Evolutionary conservation across 1,140 invertebrate genomes (phyloP), one percentile per base, ranked within the genome.

Genomic region (Hestina assimilis): DNA sequence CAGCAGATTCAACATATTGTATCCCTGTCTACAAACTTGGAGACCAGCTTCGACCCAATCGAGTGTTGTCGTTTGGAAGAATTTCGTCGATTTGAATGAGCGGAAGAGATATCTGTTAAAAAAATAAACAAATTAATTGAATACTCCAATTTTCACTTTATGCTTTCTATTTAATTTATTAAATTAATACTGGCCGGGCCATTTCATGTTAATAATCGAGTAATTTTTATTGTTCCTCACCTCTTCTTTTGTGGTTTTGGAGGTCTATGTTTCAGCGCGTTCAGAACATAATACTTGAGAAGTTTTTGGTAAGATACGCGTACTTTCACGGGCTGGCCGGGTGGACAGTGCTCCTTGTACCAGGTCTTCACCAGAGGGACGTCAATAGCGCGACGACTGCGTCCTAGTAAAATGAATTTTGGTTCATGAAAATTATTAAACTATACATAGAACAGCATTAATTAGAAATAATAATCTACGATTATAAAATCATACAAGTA

Each of bases 31-130:
- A 81, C 99, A 99, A 0, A 99, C 99, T 90, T 98, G 96, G 4
- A 99, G 87, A 19, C 98, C 98, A 46, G 97, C 98, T 89, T 99
- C 99, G 1, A 99, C 98, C 99, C 99, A 99, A 89, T 99, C 99
- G 52, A 99, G 90, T 0, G 97, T 98, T 9, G 99, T 99, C 0
- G 97, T 98, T 93, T 99, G 98, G 91, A 99, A 99, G 89, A 99
- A 99, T 88, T 99, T 99, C 0, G 99, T 99, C 0, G 98, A 96
- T 89, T 99, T 99, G 89, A 99, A 99, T 0, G 98, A 99, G 11
- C 98, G 92, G 92, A 99, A 99, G 9, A 99, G 89, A 76, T 99
- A 98, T 45, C 91, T 59, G 8, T 43, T 20, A 23, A 24, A 52
- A 53, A 42, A 12, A 23, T 12, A 14, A 61, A 48, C 29, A 46